Evolutionary conservation across 2,797 vertebrate species (phyloP).

Genomic region (Centropyge bicolor): DNA sequence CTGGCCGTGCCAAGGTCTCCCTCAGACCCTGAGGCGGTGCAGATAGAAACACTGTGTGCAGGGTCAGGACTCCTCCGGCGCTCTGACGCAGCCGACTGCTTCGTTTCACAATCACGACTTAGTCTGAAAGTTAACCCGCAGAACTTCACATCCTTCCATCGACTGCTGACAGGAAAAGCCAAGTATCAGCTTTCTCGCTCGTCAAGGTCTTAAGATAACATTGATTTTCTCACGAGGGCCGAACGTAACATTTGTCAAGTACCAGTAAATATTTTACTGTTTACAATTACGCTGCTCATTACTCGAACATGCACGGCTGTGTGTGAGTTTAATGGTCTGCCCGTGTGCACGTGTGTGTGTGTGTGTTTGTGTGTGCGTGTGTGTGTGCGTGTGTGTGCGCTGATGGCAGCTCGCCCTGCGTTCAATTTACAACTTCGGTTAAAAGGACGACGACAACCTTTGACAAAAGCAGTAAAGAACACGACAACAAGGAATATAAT

Average conservation of each 20-base stretch:
- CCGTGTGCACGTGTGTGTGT: neutral
- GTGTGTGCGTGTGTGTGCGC: neutral
- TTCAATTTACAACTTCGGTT: conserved; percentile 61
- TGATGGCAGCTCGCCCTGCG: conserved; percentile 14
- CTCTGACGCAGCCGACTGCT: neutral
- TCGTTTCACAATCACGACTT: neutral
- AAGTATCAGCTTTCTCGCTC: neutral
- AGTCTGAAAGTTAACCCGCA: neutral
- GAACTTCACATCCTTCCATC: neutral
- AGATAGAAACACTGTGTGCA: conserved; percentile 35
- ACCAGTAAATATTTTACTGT: conserved; percentile 32
- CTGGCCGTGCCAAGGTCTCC: conserved; percentile 21
- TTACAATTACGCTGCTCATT: conserved; percentile 44
- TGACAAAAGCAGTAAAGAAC: conserved; percentile 53
- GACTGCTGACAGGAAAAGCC: neutral
- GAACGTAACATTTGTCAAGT: neutral
- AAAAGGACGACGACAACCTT: conserved; percentile 57
- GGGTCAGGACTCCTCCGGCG: conserved; percentile 25
- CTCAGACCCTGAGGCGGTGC: conserved; percentile 20
- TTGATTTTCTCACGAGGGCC: conserved; percentile 20
- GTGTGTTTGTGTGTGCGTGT: neutral
- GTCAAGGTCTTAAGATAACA: conserved; percentile 35
- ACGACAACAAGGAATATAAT: conserved; percentile 60
- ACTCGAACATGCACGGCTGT: conserved; percentile 29
- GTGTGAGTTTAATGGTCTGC: conserved; percentile 32